Conservation (phyloP, 2,113 vertebrate species). For the zebrafish (Danio rerio) region GRCz12tu NC_133188.1:28270001-28270500, state of each 20-base stretch:
- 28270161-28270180: slow-evolving; percentile 37
- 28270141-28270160: slow-evolving; percentile 20
- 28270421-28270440: no score
- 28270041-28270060: slow-evolving; percentile 49
- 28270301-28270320: not conserved
- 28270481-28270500: no score
- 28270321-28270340: not conserved
- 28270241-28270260: slow-evolving; percentile 1
- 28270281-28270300: not conserved
- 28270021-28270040: slow-evolving; percentile 34
- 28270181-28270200: slow-evolving; percentile 27
- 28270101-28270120: slow-evolving; percentile 28
- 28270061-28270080: slow-evolving; percentile 7
- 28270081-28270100: not conserved
- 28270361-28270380: no score
- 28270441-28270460: no score
- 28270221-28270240: slow-evolving; percentile 39
- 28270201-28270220: slow-evolving; percentile 4
- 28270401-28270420: no score
- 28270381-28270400: no score
- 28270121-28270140: slow-evolving; percentile 28
- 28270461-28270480: no score
- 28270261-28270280: not conserved
- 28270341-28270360: not conserved
- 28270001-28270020: slow-evolving; percentile 40